phyloP scores from a whole-genome alignment of 2,797 vertebrate species.

The Sternarchorhynchus goeldii region DNA sequence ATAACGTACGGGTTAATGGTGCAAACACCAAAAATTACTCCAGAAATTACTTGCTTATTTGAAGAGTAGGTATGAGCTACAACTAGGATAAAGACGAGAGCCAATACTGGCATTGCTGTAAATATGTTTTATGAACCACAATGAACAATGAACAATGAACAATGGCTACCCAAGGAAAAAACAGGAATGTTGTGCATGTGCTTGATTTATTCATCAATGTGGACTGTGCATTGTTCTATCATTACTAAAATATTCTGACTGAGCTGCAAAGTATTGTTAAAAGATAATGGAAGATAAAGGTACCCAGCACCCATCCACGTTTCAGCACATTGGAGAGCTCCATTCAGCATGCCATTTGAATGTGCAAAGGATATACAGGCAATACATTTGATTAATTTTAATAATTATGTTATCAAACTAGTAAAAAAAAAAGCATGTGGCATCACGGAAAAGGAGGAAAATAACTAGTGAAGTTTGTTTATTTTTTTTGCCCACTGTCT shows the following conservation, averaged over 20 bases:
- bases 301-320: constrained; percentile 38
- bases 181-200: constrained; percentile 13
- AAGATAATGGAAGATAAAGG: constrained; percentile 10
- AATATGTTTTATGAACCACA: constrained; percentile 32
- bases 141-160: constrained; percentile 12
- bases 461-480: constrained; percentile 2
- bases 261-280: not conserved
- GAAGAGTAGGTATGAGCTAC: constrained; percentile 4
- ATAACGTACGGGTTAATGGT: constrained; percentile 74
- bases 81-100: not conserved
- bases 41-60: constrained; percentile 39
- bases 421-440: not conserved
- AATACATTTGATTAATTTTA: not conserved
- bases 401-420: constrained; percentile 18
- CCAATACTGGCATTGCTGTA: not conserved
- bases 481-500: constrained; percentile 15
- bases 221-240: not conserved
- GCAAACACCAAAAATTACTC: constrained; percentile 60
- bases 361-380: not conserved
- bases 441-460: not conserved
- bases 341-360: constrained; percentile 25
- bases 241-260: constrained; percentile 1
- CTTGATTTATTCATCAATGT: constrained; percentile 4
- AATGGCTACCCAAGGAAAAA: not conserved
- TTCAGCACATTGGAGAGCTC: constrained; percentile 67